Conservation (phyloP, 1,140 invertebrate genomes). For the Ceratina japonica region DNA sequence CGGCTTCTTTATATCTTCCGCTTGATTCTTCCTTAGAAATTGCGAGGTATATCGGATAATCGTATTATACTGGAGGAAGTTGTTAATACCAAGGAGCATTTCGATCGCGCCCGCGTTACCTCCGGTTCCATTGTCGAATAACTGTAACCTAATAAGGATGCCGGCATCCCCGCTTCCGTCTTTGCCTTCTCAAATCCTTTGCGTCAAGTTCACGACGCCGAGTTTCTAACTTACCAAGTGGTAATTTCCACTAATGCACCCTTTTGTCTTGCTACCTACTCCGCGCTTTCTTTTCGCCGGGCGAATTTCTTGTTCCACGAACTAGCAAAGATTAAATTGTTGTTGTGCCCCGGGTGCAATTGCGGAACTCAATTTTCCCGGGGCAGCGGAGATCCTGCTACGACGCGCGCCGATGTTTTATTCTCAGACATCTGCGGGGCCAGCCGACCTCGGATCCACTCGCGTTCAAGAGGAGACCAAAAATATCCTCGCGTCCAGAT, state of each 20-base stretch:
- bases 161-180: slow-evolving; percentile 40
- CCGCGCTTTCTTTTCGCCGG: slow-evolving; percentile 65
- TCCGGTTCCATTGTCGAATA: slow-evolving; percentile 52
- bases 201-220: slow-evolving; percentile 51
- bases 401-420: slow-evolving; percentile 26
- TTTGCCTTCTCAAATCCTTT: slow-evolving; percentile 40
- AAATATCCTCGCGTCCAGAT: slow-evolving; percentile 58
- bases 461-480: slow-evolving; percentile 45
- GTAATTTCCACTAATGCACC: slow-evolving; percentile 71
- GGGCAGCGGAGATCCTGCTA: too few relatives aligned
- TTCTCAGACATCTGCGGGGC: slow-evolving; percentile 1
- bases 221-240: slow-evolving; percentile 66
- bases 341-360: slow-evolving; percentile 6
- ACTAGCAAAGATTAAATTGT: slow-evolving; percentile 58
- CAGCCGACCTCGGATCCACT: slow-evolving; percentile 16
- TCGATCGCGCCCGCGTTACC: slow-evolving; percentile 53
- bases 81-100: slow-evolving; percentile 74
- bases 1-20: slow-evolving; percentile 68
- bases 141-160: slow-evolving; percentile 75
- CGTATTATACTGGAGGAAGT: slow-evolving; percentile 62
- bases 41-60: slow-evolving; percentile 69
- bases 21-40: slow-evolving; percentile 68
- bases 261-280: slow-evolving; percentile 12
- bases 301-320: not conserved
- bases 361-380: not conserved